Conservation (phyloP, 2,797 vertebrate genomes). For the Rhyacichthys aspro region DNA sequence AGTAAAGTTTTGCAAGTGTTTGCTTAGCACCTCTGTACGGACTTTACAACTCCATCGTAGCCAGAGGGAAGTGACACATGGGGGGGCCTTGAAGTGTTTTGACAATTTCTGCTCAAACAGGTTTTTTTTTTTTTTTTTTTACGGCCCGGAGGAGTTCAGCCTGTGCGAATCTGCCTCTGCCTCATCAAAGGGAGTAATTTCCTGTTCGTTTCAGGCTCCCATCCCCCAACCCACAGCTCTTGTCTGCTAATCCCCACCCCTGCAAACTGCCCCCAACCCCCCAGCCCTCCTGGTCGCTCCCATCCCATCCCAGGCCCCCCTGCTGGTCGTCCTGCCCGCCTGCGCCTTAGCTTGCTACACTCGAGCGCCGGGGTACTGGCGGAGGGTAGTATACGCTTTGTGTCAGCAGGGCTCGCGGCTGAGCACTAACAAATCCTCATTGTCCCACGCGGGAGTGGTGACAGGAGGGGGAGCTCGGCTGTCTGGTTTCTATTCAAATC, state of each 20-base stretch:
- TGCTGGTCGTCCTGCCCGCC: constrained; percentile 76
- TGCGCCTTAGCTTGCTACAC: constrained; percentile 62
- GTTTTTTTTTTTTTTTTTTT: constrained; percentile 47
- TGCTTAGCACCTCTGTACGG: constrained; percentile 63
- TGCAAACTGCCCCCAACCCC: constrained; percentile 56
- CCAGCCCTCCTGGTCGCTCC: constrained; percentile 2
- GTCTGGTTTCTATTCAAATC: constrained; percentile 93
- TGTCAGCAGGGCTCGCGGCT: constrained; percentile 88
- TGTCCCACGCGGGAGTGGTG: constrained; percentile 88
- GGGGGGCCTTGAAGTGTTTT: constrained; percentile 55
- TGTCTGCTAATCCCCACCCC: constrained; percentile 86
- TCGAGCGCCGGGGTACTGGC: constrained; percentile 50
- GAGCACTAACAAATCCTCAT: constrained; percentile 94
- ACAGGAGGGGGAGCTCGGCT: constrained; percentile 69
- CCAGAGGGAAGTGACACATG: constrained; percentile 60
- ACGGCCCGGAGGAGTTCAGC: constrained; percentile 71
- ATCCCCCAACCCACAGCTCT: constrained; percentile 83
- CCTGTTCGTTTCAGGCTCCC: constrained; percentile 88
- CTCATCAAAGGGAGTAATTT: constrained; percentile 95
- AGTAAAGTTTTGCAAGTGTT: constrained; percentile 54
- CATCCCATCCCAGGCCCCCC: constrained; percentile 47
- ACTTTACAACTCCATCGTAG: constrained; percentile 49
- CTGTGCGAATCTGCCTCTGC: constrained; percentile 83
- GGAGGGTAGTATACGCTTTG: constrained; percentile 81
- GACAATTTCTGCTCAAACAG: constrained; percentile 65